These are phyloP conservation scores for Chiroxiphia lanceolata DNA, from an alignment of 2,797 vertebrate species.

Conservation along the genomic window DNA sequence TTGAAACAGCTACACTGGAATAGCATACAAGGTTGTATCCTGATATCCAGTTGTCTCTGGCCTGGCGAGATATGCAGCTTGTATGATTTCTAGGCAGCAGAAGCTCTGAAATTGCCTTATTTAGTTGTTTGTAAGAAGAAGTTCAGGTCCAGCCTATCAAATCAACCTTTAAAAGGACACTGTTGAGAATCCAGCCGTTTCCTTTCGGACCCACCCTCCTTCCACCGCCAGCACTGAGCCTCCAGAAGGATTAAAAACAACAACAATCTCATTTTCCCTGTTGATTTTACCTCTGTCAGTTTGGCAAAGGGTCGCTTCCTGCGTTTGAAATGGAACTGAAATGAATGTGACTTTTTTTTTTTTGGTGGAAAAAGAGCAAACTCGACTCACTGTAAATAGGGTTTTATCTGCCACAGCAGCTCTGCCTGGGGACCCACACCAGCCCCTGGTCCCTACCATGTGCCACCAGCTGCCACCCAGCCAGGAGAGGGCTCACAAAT, in stretches of 20 bases:
- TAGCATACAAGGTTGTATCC: constrained; percentile 31
- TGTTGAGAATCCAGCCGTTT: background rate
- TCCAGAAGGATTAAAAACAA: constrained; percentile 56
- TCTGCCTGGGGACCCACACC: background rate
- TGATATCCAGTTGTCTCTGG: constrained; percentile 51
- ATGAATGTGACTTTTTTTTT: constrained; percentile 1
- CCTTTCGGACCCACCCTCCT: constrained; percentile 43
- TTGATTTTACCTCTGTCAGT: constrained; percentile 44
- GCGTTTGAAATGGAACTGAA: constrained; percentile 32
- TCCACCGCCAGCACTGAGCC: constrained; percentile 41
- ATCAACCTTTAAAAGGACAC: constrained; percentile 33
- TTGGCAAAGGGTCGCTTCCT: constrained; percentile 65
- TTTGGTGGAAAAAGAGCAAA: background rate
- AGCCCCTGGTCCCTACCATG: background rate
- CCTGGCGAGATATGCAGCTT: constrained; percentile 48
- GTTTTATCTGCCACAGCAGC: constrained; percentile 47
- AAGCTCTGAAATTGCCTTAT: constrained; percentile 63
- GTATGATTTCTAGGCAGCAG: constrained; percentile 67
- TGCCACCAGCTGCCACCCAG: background rate
- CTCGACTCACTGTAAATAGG: background rate
- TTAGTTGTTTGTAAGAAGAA: constrained; percentile 6
- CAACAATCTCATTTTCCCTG: constrained; percentile 59
- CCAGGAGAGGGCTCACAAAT: background rate
- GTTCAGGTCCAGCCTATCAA: background rate
- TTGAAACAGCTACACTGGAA: background rate